phyloP scores from a whole-genome alignment of 2,888 invertebrate species.

The Rhimphoctona megacephalus region DNA sequence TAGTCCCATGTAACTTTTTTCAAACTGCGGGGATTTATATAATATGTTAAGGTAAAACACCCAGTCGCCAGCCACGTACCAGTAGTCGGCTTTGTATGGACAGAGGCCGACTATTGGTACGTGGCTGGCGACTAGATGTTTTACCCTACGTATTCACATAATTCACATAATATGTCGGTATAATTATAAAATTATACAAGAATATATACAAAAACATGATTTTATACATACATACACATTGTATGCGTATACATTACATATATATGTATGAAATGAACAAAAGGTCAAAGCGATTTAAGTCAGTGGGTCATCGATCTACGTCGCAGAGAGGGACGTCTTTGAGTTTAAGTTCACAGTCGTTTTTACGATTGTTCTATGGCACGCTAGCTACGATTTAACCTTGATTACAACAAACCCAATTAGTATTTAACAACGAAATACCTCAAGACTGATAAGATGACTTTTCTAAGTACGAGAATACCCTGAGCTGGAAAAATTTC shows the following conservation, averaged over 20 bases:
- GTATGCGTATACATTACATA: slow-evolving; percentile 12
- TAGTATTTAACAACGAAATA: neutral
- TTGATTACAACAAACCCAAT: slow-evolving; percentile 30
- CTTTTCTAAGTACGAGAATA: neutral
- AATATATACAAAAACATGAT: neutral
- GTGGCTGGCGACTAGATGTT: too few relatives aligned
- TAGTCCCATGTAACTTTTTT: too few relatives aligned
- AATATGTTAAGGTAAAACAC: too few relatives aligned
- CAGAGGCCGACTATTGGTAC: too few relatives aligned
- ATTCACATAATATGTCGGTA: neutral
- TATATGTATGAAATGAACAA: slow-evolving; percentile 39
- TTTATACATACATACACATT: neutral
- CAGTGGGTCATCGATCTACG: slow-evolving; percentile 69
- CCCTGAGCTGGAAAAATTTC: neutral
- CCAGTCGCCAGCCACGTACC: too few relatives aligned
- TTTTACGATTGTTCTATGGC: slow-evolving; percentile 68
- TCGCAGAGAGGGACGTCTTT: slow-evolving; percentile 54
- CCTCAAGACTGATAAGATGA: neutral
- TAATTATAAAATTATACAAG: neutral
- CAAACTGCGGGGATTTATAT: neutral
- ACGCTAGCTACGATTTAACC: slow-evolving; percentile 40
- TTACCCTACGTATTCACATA: neutral
- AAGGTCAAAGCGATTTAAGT: slow-evolving; percentile 61
- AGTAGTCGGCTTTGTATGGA: too few relatives aligned
- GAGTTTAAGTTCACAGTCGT: slow-evolving; percentile 70